These are phyloP conservation scores for Mythimna loreyi DNA, from an alignment of 2,888 invertebrate genomes.

Conservation along the genomic window DNA sequence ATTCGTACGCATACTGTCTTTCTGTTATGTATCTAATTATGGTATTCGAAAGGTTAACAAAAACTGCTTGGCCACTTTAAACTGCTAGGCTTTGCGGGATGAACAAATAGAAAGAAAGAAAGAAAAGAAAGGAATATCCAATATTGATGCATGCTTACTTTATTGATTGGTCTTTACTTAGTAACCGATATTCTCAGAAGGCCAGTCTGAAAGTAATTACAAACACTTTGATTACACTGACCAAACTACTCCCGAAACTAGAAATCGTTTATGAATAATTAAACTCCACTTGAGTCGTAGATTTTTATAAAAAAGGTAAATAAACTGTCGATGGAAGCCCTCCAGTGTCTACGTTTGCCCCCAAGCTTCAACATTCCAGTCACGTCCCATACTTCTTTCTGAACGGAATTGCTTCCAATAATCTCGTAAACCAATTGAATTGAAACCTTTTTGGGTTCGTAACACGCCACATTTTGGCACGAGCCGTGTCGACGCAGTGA, in stretches of 20 bases:
- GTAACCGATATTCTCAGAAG: background rate
- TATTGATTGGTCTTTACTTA: background rate
- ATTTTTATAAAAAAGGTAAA: slow-evolving; percentile 76
- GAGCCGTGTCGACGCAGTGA: slow-evolving; percentile 75
- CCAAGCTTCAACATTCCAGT: slow-evolving; percentile 75
- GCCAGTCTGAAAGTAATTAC: slow-evolving; percentile 17
- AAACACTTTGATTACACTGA: slow-evolving; percentile 14
- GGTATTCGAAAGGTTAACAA: no score
- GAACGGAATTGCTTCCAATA: slow-evolving; percentile 89
- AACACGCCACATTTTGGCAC: slow-evolving; percentile 83
- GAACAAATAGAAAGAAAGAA: no score
- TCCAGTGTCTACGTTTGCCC: slow-evolving; percentile 73
- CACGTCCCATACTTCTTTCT: slow-evolving; percentile 89
- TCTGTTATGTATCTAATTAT: no score
- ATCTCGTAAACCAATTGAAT: slow-evolving; percentile 82
- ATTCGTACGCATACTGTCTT: no score
- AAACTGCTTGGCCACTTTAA: no score
- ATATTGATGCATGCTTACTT: background rate
- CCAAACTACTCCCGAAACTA: slow-evolving; percentile 10
- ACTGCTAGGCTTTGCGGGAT: no score
- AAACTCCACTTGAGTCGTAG: slow-evolving; percentile 44
- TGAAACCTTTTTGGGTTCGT: slow-evolving; percentile 82
- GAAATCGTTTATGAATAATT: slow-evolving; percentile 55
- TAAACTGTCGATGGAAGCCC: slow-evolving; percentile 77
- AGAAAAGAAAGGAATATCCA: no score